phyloP scores from a whole-genome alignment of 2,888 invertebrate species.

The Cryptocephalus primarius region DNA sequence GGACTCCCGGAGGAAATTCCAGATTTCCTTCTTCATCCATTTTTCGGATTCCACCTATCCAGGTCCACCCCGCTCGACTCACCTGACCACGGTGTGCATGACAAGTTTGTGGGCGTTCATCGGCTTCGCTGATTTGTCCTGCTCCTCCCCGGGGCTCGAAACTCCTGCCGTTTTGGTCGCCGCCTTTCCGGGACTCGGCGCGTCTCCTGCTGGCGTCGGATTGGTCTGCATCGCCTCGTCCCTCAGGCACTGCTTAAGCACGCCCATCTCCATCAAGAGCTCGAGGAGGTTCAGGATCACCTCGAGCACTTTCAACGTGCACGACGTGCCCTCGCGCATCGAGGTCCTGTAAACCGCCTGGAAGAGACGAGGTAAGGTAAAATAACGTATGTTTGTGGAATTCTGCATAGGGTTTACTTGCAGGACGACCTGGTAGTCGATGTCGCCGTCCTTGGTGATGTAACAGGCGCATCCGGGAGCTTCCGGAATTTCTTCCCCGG shows the following conservation, averaged over 20 bases:
- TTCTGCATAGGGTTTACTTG: constrained; percentile 45
- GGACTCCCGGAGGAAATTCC: no score
- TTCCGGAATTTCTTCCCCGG: constrained; percentile 76
- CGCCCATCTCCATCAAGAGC: constrained; percentile 81
- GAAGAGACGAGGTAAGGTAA: neutral
- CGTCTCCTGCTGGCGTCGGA: constrained; percentile 16
- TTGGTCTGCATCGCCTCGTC: constrained; percentile 37
- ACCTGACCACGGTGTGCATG: constrained; percentile 59
- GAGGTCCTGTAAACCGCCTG: constrained; percentile 81
- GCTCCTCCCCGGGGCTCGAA: constrained; percentile 27
- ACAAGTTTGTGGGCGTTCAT: constrained; percentile 59
- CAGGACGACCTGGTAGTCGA: constrained; percentile 80
- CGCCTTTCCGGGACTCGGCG: constrained; percentile 21
- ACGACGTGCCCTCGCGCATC: constrained; percentile 71
- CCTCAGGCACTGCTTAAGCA: constrained; percentile 49
- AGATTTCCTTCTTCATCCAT: no score
- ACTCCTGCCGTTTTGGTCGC: constrained; percentile 18
- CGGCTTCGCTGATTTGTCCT: constrained; percentile 40
- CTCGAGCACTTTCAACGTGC: constrained; percentile 83
- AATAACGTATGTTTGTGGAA: neutral
- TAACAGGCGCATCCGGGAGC: constrained; percentile 83
- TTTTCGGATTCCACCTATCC: no score
- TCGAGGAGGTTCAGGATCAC: constrained; percentile 87
- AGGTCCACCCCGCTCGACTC: no score
- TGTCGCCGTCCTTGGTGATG: constrained; percentile 89